Base-by-base conservation (phyloP, 2,888 invertebrate species). In the Corythucha ciliata region DNA sequence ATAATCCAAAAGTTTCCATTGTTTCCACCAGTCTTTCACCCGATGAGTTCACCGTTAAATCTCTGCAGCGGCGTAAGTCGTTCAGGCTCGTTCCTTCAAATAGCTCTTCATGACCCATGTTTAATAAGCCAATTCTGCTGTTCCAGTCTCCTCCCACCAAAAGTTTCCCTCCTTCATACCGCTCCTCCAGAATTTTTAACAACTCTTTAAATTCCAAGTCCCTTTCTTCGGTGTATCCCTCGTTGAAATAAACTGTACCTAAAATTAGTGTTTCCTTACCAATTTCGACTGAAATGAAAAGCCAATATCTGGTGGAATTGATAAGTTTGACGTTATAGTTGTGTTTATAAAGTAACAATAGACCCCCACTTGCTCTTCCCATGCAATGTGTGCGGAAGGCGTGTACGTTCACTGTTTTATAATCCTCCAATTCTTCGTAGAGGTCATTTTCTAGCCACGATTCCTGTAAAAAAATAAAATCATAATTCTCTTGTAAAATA, bases 131-230 rank as follows among this genome's bases (percentile, higher is more conserved):
- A n/a, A 46, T 46, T 21, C 34, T 46, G 18, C 46, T 46, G 14
- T 46, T 46, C 46, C 46, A 46, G 22, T 46, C 46, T 12, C 45
- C 45, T 2, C 45, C 45, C 32, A 45, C 12, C 5, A 45, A 20
- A 18, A 45, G 20, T 6, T 25, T 22, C 2, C 8, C 14, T 10
- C 29, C 44, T 16, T 20, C 44, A 16, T n/a, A 33, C 24, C 12
- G 20, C 8, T 18, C 12, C 6, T 46, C 26, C 3, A 46, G 12
- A n/a, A 4, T 24, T 16, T 46, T 24, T 24, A 45, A 29, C 4
- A 22, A 20, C 4, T 21, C 21, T 20, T 5, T 14, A 3, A 46
- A 14, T 21, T 46, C 46, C n/a, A 20, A 12, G 14, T 22, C 7
- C n/a, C n/a, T 20, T 10, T 21, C 46, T 26, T 34, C 46, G n/a